Evolutionary conservation across 1,140 invertebrate species (phyloP).

Genomic region (Drosophila melanica): DNA sequence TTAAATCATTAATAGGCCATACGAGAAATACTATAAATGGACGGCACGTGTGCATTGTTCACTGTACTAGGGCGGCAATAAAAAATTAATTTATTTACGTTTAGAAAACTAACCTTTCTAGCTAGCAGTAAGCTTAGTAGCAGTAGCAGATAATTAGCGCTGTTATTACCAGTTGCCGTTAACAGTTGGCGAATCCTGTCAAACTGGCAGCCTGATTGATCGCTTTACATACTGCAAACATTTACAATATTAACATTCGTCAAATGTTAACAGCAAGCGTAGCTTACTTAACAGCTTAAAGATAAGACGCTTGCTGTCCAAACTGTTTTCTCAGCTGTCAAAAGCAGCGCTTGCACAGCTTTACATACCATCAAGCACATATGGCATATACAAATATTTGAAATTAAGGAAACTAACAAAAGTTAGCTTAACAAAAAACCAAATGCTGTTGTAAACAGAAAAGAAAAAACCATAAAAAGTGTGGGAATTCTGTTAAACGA

Average conservation of each 20-base stretch:
- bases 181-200: conserved; percentile 2
- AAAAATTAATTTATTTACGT: conserved; percentile 15
- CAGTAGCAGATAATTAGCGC: background rate
- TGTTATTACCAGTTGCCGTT: conserved; percentile 13
- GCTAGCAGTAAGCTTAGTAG: background rate
- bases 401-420: background rate
- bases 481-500: no score
- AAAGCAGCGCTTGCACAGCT: no score
- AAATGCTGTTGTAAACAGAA: no score
- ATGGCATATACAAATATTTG: background rate
- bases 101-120: conserved; percentile 3
- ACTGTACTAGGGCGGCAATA: background rate
- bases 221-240: conserved; percentile 3
- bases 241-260: no score
- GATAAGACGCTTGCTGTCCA: no score
- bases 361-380: no score
- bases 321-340: no score
- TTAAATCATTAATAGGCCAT: conserved; percentile 28
- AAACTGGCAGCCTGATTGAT: background rate
- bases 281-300: no score
- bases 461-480: no score
- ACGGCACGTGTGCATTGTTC: conserved; percentile 31
- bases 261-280: no score
- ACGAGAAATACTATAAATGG: conserved; percentile 16
- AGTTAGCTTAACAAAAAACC: background rate